Conservation (phyloP, 2,797 vertebrate genomes). For the Catostomus latipinnis region DNA sequence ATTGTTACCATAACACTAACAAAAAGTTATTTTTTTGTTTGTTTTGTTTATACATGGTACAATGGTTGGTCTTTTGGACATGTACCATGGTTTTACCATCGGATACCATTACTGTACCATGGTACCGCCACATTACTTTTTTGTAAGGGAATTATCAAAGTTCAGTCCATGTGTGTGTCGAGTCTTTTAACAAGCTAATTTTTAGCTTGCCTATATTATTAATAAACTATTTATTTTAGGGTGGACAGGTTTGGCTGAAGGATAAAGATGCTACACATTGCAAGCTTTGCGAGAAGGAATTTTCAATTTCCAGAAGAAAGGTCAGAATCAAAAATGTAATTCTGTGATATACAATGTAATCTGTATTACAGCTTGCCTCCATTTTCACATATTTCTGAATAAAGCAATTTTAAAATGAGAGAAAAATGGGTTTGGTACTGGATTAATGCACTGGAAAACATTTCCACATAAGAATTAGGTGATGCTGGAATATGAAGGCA, state of each 20-base stretch:
- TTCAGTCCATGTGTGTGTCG: background rate
- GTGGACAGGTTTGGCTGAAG: slow-evolving; percentile 96
- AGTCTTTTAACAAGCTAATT: background rate
- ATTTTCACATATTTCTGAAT: slow-evolving; percentile 7
- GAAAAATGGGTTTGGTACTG: background rate
- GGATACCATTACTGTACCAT: background rate
- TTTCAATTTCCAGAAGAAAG: slow-evolving; percentile 96
- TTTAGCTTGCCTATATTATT: background rate
- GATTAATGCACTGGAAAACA: slow-evolving; percentile 1
- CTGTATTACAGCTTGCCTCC: background rate
- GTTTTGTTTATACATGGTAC: too few species aligned
- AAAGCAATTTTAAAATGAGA: background rate
- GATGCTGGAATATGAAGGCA: background rate
- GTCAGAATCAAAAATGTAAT: slow-evolving; percentile 65
- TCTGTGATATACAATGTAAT: background rate
- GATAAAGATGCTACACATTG: slow-evolving; percentile 96
- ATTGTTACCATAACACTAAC: background rate
- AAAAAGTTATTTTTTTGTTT: background rate
- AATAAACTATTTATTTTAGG: slow-evolving; percentile 66
- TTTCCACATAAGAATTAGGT: background rate
- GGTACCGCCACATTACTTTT: background rate
- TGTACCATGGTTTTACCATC: background rate
- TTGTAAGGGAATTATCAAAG: background rate
- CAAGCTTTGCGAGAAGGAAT: slow-evolving; percentile 97
- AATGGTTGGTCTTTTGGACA: background rate